Evolutionary conservation across 64 coral and sea anemone genomes (phyloP).

Genomic region (Cladopsammia gracilis): DNA sequence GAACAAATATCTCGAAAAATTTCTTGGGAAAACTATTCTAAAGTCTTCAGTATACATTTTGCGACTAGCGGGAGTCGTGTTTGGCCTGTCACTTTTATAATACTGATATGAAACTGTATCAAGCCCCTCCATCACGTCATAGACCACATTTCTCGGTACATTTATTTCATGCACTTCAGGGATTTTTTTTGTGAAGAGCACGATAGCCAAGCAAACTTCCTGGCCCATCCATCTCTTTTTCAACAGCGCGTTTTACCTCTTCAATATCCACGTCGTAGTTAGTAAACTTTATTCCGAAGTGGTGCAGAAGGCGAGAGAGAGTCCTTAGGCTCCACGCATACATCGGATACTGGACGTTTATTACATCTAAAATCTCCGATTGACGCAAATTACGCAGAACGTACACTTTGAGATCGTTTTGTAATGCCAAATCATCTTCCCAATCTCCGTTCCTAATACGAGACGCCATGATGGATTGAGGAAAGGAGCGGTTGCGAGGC

Average conservation of each 20-base stretch:
- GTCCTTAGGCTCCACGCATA: background rate
- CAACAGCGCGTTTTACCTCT: conserved; percentile 23
- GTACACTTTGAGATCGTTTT: conserved; percentile 16
- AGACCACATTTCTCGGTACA: conserved; percentile 18
- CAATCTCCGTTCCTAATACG: background rate
- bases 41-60: too few species aligned
- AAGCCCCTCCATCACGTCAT: too few species aligned
- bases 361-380: background rate
- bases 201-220: conserved; percentile 24
- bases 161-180: conserved; percentile 12
- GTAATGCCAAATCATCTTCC: background rate
- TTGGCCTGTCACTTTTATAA: too few species aligned
- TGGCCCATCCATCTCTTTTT: conserved; percentile 2
- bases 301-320: background rate
- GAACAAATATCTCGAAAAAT: too few species aligned
- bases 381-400: background rate
- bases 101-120: too few species aligned
- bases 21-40: too few species aligned
- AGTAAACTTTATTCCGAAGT: background rate
- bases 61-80: too few species aligned
- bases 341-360: background rate
- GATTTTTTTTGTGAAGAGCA: conserved; percentile 21
- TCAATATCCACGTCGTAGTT: background rate
- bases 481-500: too few species aligned
- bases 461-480: background rate